Conservation (phyloP, 2,888 invertebrate genomes). For the Drosophila pegasa region DNA sequence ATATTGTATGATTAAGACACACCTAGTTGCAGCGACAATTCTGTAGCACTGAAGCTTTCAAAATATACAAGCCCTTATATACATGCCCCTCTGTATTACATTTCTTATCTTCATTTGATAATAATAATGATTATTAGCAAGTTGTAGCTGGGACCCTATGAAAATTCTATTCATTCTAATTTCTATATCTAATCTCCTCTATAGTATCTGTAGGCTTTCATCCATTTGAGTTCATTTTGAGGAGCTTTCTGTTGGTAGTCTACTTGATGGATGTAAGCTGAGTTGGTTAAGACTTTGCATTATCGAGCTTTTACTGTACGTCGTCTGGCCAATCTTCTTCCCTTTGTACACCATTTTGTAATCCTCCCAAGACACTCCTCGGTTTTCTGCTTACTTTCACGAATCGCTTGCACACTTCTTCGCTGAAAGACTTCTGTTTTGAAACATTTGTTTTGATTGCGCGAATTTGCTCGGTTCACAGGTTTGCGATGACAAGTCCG, state of each 20-base stretch:
- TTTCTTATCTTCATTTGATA: too few species aligned
- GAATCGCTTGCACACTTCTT: conserved; percentile 38
- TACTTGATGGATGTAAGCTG: too few species aligned
- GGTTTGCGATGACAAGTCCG: conserved; percentile 13
- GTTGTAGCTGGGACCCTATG: too few species aligned
- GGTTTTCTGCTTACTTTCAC: conserved; percentile 8
- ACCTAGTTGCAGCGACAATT: not conserved
- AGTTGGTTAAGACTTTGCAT: too few species aligned
- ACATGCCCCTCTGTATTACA: too few species aligned
- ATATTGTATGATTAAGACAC: not conserved
- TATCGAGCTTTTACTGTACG: not conserved
- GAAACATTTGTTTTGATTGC: conserved; percentile 20
- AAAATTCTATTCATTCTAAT: too few species aligned
- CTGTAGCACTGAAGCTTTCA: not conserved
- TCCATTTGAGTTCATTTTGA: too few species aligned
- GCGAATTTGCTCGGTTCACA: conserved; percentile 14
- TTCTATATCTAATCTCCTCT: too few species aligned
- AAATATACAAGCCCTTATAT: not conserved
- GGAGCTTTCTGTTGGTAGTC: too few species aligned
- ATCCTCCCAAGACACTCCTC: not conserved
- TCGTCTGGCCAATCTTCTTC: too few species aligned
- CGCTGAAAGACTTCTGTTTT: conserved; percentile 21
- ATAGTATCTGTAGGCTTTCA: too few species aligned
- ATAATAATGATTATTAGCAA: too few species aligned
- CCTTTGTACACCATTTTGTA: not conserved